Conservation (phyloP, 2,797 vertebrate species). For the Propithecus deckenii region DNA sequence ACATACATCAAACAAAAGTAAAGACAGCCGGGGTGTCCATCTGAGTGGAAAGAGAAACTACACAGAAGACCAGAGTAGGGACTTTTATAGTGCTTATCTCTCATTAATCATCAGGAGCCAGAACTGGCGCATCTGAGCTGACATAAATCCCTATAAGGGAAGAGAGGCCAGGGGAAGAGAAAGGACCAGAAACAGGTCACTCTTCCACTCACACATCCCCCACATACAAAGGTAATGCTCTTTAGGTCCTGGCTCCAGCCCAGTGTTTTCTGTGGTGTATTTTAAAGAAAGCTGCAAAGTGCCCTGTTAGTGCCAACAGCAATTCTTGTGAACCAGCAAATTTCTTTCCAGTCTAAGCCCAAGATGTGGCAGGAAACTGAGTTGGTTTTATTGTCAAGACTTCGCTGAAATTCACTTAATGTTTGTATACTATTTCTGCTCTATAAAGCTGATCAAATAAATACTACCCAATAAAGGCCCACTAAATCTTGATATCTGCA, state of each 20-base stretch:
- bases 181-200: not conserved
- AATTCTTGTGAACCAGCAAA: constrained; percentile 19
- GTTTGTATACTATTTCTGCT: not conserved
- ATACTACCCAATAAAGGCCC: constrained; percentile 9
- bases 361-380: not conserved
- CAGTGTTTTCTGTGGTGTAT: not conserved
- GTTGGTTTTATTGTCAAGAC: not conserved
- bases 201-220: not conserved
- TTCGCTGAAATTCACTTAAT: constrained; percentile 19
- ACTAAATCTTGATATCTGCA: not conserved
- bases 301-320: not conserved
- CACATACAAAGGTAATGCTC: not conserved
- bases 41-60: constrained; percentile 27
- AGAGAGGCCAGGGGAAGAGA: not conserved
- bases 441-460: constrained; percentile 46
- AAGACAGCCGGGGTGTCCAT: not conserved
- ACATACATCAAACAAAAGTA: constrained; percentile 33
- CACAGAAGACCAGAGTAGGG: not conserved
- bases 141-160: constrained; percentile 6
- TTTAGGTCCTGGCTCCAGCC: not conserved
- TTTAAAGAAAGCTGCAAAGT: not conserved
- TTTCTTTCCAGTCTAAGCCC: not conserved
- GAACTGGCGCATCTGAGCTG: not conserved
- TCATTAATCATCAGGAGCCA: not conserved
- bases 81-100: not conserved